phyloP scores from a whole-genome alignment of 2,797 vertebrate genomes.

The Liasis olivaceus region DNA sequence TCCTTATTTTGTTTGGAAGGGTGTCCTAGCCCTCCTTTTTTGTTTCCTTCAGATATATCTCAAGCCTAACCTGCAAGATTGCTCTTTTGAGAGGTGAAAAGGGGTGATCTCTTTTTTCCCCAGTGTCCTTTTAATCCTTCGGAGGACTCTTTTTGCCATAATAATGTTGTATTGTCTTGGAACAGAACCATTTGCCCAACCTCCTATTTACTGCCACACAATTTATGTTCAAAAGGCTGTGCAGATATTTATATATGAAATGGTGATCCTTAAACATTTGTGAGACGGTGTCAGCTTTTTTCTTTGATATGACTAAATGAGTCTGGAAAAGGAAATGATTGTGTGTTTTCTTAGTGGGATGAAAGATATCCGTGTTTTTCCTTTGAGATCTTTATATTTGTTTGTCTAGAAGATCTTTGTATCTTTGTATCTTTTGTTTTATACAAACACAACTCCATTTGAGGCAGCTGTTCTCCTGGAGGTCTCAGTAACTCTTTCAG shows the following conservation, averaged over 20 bases:
- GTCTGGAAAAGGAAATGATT: conserved; percentile 61
- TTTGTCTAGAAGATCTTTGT: conserved; percentile 72
- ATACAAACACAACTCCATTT: conserved; percentile 69
- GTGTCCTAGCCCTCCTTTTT: conserved; percentile 54
- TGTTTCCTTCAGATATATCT: conserved; percentile 65
- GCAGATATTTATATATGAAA: not conserved
- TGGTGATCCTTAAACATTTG: conserved; percentile 35
- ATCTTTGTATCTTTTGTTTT: conserved; percentile 70
- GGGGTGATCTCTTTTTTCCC: conserved; percentile 59
- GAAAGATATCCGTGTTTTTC: conserved; percentile 71
- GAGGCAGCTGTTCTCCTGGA: conserved; percentile 67
- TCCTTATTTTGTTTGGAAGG: conserved; percentile 21
- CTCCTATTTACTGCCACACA: conserved; percentile 9
- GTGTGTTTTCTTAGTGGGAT: conserved; percentile 71
- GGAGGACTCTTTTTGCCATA: conserved; percentile 9
- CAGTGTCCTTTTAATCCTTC: conserved; percentile 60
- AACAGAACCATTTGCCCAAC: conserved; percentile 35
- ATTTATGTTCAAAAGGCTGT: conserved; percentile 32
- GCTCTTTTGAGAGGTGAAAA: conserved; percentile 58
- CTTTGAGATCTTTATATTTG: conserved; percentile 69
- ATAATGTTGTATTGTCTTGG: conserved; percentile 38
- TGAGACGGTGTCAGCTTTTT: conserved; percentile 19
- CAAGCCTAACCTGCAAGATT: conserved; percentile 61
- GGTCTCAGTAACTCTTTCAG: conserved; percentile 61
- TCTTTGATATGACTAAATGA: conserved; percentile 49